phyloP scores from a whole-genome alignment of 2,888 invertebrate genomes.

The Oligia latruncula region DNA sequence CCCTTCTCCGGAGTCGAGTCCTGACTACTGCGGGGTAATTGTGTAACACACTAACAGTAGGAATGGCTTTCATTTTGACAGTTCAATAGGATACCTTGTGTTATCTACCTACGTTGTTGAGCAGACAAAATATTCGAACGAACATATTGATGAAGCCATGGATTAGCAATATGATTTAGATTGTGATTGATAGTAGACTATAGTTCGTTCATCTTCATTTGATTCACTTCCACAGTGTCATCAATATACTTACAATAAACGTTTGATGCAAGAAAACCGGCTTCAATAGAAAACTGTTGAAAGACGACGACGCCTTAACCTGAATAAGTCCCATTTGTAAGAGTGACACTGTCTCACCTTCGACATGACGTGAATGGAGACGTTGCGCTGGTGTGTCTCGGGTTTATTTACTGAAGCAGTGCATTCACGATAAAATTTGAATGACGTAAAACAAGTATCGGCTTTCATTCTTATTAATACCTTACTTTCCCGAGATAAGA shows the following conservation, averaged over 20 bases:
- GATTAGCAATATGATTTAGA: too few species aligned
- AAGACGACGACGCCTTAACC: conserved; percentile 32
- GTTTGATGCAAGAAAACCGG: conserved; percentile 1
- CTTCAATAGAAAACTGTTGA: conserved; percentile 20
- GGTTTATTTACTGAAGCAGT: conserved; percentile 1
- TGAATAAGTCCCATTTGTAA: conserved; percentile 43
- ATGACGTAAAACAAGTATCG: too few species aligned
- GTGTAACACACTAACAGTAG: too few species aligned
- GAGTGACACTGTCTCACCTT: conserved; percentile 13
- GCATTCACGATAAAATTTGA: background rate
- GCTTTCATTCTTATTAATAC: too few species aligned
- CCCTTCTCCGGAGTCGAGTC: too few species aligned
- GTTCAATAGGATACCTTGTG: too few species aligned
- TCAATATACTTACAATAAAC: background rate
- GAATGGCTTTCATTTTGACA: too few species aligned
- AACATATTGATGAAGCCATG: too few species aligned
- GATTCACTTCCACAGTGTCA: background rate
- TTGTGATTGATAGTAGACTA: background rate
- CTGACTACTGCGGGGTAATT: too few species aligned
- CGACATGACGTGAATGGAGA: conserved; percentile 36
- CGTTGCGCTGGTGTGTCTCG: conserved; percentile 6
- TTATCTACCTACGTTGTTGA: too few species aligned
- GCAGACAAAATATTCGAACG: too few species aligned
- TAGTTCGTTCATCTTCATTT: background rate
- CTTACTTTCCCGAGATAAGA: too few species aligned